phyloP scores from a whole-genome alignment of 2,797 vertebrate genomes.

The Coregonus suidteri region DNA sequence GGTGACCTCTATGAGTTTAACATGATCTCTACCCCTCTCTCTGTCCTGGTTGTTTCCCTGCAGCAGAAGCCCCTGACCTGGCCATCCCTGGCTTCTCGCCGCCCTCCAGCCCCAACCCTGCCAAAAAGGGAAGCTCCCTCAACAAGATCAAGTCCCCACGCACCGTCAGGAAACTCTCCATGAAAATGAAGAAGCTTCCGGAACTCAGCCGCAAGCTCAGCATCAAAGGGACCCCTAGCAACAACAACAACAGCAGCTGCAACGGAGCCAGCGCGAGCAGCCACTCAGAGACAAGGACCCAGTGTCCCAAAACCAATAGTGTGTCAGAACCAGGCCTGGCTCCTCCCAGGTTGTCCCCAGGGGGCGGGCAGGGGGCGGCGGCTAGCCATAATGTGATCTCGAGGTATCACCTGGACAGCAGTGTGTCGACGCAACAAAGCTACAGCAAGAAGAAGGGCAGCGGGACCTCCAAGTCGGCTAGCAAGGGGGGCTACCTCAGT shows the following conservation, averaged over 20 bases:
- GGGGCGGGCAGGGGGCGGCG: slow-evolving; percentile 64
- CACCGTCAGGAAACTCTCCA: slow-evolving; percentile 96
- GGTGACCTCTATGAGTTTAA: not conserved
- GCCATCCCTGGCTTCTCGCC: slow-evolving; percentile 80
- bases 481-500: slow-evolving; percentile 95
- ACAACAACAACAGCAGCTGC: slow-evolving; percentile 47
- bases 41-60: slow-evolving; percentile 34
- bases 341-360: slow-evolving; percentile 71
- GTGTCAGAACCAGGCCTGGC: slow-evolving; percentile 71
- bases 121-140: slow-evolving; percentile 90
- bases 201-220: slow-evolving; percentile 95
- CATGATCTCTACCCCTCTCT: not conserved
- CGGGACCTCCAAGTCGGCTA: slow-evolving; percentile 85
- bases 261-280: slow-evolving; percentile 28
- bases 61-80: slow-evolving; percentile 77
- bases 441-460: slow-evolving; percentile 85
- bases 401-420: slow-evolving; percentile 95
- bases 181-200: slow-evolving; percentile 98
- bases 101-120: slow-evolving; percentile 86
- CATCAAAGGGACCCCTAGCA: slow-evolving; percentile 84
- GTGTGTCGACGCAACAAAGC: slow-evolving; percentile 87
- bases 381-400: slow-evolving; percentile 93
- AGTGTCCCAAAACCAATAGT: slow-evolving; percentile 52
- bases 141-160: slow-evolving; percentile 97
- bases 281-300: slow-evolving; percentile 52